Evolutionary conservation across 2,888 invertebrate species (phyloP), one percentile per base, ranked within the genome.

Genomic region (Cyclophora albipunctata): DNA sequence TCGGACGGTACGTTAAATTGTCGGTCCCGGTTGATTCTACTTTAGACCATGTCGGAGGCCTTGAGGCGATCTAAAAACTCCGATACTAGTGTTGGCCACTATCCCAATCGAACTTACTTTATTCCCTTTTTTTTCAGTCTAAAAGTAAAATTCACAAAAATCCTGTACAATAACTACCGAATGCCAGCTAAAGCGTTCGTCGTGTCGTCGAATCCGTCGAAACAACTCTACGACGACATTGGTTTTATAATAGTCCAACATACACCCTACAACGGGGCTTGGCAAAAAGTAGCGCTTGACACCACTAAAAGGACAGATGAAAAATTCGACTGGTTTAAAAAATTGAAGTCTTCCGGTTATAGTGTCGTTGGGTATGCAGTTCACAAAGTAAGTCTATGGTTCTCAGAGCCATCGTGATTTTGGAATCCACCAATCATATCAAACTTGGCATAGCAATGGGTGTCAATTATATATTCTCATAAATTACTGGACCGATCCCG

Each of bases 211-310:
- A 59, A 69, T 0, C 56, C 53, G 0, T 63, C 76, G 0, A 72
- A 70, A 42, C 80, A 83, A 51, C 52, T 59, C 0, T 81, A 63
- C 49, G 83, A 84, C 42, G 84, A 84, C 47, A 66, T 84, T 1
- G 84, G 79, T 0, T 67, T 84, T 33, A 68, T 85, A 34, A 66
- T 84, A 0, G 70, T 75, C 0, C 58, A 67, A 0, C 52, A 5
- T 4, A 37, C 55, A 3, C 54, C 50, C 0, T 49, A 44, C 4
- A 45, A 50, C 0, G 59, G 52, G 0, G 20, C 7, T 0, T 84
- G 81, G 79, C 3, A 42, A 0, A 53, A 51, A 0, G 54, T 79
- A 4, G 34, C 62, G 4, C 35, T 70, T 0, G 66, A 66, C 34
- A 53, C 60, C 0, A 40, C 45, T 0, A 74, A 74, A 4, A 66